Conservation (phyloP, 2,797 vertebrate species). For the Scolopax bukidnonensis region DNA sequence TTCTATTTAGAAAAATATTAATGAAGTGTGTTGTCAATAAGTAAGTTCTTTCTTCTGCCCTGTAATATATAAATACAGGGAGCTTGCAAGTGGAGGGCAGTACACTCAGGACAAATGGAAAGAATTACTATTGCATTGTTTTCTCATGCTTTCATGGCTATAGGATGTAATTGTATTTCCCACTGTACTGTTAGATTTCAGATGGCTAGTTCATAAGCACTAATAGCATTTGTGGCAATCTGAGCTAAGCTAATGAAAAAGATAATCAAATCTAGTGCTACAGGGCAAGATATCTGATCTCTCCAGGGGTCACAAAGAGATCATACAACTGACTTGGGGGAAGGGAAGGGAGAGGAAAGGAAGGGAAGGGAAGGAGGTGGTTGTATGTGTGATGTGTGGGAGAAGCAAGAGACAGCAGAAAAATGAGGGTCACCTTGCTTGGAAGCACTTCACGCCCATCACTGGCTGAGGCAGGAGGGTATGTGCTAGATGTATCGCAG, state of each 20-base stretch:
- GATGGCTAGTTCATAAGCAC: constrained; percentile 53
- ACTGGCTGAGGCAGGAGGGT: not conserved
- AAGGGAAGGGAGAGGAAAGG: not conserved
- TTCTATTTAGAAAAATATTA: not conserved
- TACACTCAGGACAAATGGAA: constrained; percentile 2
- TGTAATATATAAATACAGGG: not conserved
- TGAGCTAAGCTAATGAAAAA: constrained; percentile 69
- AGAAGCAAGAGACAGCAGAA: not conserved
- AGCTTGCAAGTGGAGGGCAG: not conserved
- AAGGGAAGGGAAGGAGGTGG: not conserved
- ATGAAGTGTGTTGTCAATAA: not conserved
- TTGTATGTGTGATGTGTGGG: not conserved
- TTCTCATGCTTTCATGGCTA: not conserved
- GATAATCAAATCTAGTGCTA: constrained; percentile 56
- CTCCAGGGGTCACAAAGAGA: constrained; percentile 17
- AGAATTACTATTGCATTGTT: not conserved
- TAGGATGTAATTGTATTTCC: constrained; percentile 28
- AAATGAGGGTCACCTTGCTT: constrained; percentile 23
- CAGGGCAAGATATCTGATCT: constrained; percentile 26
- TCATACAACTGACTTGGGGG: not conserved
- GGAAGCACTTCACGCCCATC: not conserved
- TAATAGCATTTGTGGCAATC: constrained; percentile 63
- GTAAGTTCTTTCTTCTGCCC: not conserved
- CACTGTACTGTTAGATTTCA: constrained; percentile 39
- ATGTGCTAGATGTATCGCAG: not conserved